phyloP scores from a whole-genome alignment of 2,113 vertebrate species.

The Hippopotamus amphibius region DNA sequence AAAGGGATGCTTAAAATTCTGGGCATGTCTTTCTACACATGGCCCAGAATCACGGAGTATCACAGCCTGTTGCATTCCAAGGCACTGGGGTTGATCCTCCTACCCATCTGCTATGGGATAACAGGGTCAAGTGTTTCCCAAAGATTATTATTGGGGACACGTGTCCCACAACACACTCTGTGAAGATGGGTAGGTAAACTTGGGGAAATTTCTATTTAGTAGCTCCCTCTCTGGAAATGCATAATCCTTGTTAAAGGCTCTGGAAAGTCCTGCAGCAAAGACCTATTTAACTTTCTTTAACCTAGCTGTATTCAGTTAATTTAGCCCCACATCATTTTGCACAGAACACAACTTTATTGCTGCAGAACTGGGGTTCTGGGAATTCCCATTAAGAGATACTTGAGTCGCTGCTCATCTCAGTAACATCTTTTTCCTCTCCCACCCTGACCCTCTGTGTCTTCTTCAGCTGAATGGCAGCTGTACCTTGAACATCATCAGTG shows the following conservation, averaged over 20 bases:
- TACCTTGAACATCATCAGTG: constrained; percentile 61
- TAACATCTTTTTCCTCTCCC: not conserved
- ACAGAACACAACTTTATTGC: not conserved
- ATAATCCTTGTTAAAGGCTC: not conserved
- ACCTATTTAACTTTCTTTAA: not conserved
- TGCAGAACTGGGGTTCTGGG: not conserved
- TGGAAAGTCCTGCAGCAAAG: not conserved
- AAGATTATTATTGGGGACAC: not conserved
- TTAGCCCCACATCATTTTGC: not conserved
- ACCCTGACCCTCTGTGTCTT: not conserved
- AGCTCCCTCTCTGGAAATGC: not conserved
- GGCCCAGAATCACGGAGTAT: not conserved
- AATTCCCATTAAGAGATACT: too few species aligned
- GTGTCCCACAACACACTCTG: not conserved
- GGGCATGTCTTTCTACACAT: not conserved
- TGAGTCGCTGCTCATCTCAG: not conserved
- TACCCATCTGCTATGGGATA: not conserved
- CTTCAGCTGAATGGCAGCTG: constrained; percentile 33
- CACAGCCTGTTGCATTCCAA: not conserved
- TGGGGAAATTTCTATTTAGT: not conserved
- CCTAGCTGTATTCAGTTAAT: not conserved
- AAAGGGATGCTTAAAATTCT: not conserved
- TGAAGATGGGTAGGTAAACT: not conserved
- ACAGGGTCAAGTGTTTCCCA: not conserved
- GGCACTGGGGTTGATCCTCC: not conserved